Conservation (phyloP, 2,797 vertebrate species). For the Chloroceryle inda region DNA sequence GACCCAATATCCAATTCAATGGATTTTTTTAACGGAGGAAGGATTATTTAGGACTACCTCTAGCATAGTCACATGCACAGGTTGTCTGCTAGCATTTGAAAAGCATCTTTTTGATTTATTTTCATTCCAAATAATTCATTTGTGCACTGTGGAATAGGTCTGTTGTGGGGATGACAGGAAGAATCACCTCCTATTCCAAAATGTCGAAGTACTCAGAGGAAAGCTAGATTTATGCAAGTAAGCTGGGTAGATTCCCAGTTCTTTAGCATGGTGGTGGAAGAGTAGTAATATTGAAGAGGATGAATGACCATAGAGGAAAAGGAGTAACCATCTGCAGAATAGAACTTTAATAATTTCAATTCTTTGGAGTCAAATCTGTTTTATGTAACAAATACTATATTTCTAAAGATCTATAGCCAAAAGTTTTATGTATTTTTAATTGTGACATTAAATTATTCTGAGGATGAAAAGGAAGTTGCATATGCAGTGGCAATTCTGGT, state of each 20-base stretch:
- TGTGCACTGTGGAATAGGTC: not conserved
- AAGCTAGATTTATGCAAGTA: not conserved
- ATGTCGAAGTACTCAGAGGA: not conserved
- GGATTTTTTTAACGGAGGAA: not conserved
- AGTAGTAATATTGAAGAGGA: not conserved
- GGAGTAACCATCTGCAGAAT: not conserved
- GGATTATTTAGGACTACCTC: not conserved
- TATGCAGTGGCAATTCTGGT: not conserved
- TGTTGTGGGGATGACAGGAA: not conserved
- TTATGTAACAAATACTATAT: not conserved
- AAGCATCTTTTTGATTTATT: not conserved
- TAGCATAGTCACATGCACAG: not conserved
- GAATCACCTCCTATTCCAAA: not conserved
- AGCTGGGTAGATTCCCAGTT: not conserved
- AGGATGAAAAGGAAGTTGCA: not conserved
- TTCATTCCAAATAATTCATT: not conserved
- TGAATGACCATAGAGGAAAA: not conserved
- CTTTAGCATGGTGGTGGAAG: not conserved
- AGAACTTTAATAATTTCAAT: not conserved
- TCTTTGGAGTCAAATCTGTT: not conserved
- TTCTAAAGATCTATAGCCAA: not conserved
- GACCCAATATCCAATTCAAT: not conserved
- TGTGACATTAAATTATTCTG: not conserved
- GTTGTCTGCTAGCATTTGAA: not conserved
- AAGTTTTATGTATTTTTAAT: not conserved